Conservation (phyloP, 2,113 vertebrate genomes). For the Phrynocephalus versicolor region DNA sequence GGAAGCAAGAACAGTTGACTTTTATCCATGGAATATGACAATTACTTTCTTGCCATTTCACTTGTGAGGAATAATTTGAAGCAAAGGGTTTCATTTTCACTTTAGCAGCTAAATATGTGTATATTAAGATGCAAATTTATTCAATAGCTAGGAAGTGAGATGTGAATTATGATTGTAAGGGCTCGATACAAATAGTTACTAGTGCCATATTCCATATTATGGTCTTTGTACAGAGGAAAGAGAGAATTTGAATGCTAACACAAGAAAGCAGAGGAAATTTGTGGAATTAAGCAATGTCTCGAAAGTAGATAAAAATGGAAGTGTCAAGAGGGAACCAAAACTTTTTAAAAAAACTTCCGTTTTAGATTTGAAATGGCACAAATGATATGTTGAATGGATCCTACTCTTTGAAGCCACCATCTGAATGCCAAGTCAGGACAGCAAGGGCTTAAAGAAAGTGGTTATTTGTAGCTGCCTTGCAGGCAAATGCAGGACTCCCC, state of each 20-base stretch:
- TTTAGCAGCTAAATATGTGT: not conserved
- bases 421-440: not conserved
- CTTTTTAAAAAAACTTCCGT: not conserved
- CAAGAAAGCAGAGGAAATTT: too few relatives aligned
- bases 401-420: not conserved
- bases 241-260: too few relatives aligned
- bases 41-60: not conserved
- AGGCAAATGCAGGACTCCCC: not conserved
- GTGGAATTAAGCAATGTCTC: not conserved
- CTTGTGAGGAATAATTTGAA: not conserved
- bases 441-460: not conserved
- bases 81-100: not conserved
- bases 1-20: not conserved
- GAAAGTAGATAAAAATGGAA: not conserved
- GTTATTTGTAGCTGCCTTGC: not conserved
- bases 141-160: constrained; percentile 2
- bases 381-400: not conserved
- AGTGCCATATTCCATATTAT: not conserved
- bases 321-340: not conserved
- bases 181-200: not conserved
- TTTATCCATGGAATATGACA: constrained; percentile 13
- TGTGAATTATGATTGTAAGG: not conserved
- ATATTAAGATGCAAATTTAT: not conserved
- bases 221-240: not conserved
- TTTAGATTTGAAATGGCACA: not conserved